phyloP scores from a whole-genome alignment of 2,888 invertebrate genomes.

The Griposia aprilina region DNA sequence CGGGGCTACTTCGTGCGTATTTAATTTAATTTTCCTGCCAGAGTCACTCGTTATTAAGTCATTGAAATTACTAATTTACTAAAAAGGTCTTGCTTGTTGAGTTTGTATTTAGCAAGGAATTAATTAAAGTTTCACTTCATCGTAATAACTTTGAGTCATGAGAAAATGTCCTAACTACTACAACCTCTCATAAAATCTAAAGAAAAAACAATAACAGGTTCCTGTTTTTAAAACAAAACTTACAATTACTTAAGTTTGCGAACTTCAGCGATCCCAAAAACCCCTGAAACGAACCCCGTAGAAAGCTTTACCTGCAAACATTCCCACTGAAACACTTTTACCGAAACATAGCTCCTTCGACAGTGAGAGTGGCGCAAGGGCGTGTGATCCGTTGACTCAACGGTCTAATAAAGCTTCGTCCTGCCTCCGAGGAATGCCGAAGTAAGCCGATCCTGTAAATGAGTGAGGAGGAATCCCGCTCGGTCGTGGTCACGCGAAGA shows the following conservation, averaged over 20 bases:
- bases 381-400: conserved; percentile 70
- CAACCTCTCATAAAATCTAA: not conserved
- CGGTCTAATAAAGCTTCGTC: conserved; percentile 79
- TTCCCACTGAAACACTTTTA: conserved; percentile 41
- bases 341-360: conserved; percentile 37
- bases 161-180: not conserved
- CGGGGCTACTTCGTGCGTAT: conserved; percentile 85
- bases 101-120: conserved; percentile 33
- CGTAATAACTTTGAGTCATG: conserved; percentile 1
- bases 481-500: conserved; percentile 84
- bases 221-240: not conserved
- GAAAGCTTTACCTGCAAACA: not conserved
- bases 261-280: not conserved
- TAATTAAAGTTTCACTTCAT: conserved; percentile 37
- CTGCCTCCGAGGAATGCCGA: conserved; percentile 80
- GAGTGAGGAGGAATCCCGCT: conserved; percentile 80
- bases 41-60: conserved; percentile 74
- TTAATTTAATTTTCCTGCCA: conserved; percentile 85
- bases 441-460: conserved; percentile 85
- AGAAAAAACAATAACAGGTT: too few relatives aligned
- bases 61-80: conserved; percentile 73
- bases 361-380: conserved; percentile 63
- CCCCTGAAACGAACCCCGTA: not conserved
- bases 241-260: not conserved
- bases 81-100: conserved; percentile 61